phyloP scores from a whole-genome alignment of 1,140 invertebrate species.

The Diorhabda carinulata region DNA sequence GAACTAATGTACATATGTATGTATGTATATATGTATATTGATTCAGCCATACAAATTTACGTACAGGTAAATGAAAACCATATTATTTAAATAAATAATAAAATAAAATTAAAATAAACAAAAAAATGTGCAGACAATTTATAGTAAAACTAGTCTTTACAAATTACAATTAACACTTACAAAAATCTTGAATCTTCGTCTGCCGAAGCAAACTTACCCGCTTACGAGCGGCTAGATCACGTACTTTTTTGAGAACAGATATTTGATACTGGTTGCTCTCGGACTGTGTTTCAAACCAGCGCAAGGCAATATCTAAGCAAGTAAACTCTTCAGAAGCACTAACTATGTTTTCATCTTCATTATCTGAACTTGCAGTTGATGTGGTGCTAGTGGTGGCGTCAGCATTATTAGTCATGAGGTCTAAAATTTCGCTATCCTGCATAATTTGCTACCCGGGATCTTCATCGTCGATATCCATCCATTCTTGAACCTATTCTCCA shows the following conservation, averaged over 20 bases:
- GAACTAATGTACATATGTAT: not conserved
- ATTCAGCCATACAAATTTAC: too few relatives aligned
- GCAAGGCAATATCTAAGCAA: constrained; percentile 11
- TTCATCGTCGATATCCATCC: too few relatives aligned
- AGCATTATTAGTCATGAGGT: not conserved
- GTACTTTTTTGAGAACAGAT: too few relatives aligned
- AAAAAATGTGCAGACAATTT: too few relatives aligned
- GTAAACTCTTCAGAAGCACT: constrained; percentile 12
- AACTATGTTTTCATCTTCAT: constrained; percentile 15
- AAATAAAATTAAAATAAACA: too few relatives aligned
- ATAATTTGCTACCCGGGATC: not conserved
- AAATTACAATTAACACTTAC: not conserved
- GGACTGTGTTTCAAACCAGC: constrained; percentile 6
- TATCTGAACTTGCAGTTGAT: constrained; percentile 13
- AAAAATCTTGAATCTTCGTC: constrained; percentile 10
- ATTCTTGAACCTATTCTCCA: too few relatives aligned
- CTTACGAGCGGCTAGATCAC: too few relatives aligned
- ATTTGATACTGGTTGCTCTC: not conserved
- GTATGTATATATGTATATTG: too few relatives aligned
- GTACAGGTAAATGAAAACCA: too few relatives aligned
- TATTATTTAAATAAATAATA: too few relatives aligned
- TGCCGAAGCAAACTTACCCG: constrained; percentile 8
- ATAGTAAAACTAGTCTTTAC: too few relatives aligned
- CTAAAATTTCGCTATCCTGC: constrained; percentile 3
- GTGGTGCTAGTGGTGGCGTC: constrained; percentile 9